Percentiles rank a stretch among this genome's conserved stretches.
phyloP scores from a whole-genome alignment of 2,888 invertebrate species.

The Nasonovia ribisnigri region DNA sequence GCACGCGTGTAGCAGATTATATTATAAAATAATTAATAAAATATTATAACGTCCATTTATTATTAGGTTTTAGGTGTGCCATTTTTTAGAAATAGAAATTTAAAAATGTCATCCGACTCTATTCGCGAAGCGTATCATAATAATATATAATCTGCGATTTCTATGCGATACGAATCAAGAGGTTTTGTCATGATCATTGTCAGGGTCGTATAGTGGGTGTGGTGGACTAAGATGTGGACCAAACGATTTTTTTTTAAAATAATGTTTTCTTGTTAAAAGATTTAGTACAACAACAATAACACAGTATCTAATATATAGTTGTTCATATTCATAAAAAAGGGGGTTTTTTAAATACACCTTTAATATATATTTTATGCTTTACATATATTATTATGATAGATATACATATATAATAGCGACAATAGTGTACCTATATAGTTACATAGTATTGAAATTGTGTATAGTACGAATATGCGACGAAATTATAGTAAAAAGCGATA shows the following conservation, averaged over 20 bases:
- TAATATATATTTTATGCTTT: too few species aligned
- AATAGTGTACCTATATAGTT: too few species aligned
- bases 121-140: neutral
- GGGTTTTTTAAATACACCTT: too few species aligned
- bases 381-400: too few species aligned
- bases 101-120: neutral
- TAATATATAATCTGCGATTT: neutral
- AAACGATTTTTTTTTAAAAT: too few species aligned
- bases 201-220: neutral
- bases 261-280: too few species aligned
- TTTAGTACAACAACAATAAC: too few species aligned
- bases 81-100: neutral
- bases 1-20: neutral
- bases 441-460: neutral
- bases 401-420: too few species aligned
- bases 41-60: neutral
- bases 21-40: neutral
- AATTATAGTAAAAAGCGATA: neutral
- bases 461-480: neutral
- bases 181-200: neutral
- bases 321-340: too few species aligned
- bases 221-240: too few species aligned
- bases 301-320: too few species aligned
- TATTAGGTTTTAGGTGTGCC: neutral
- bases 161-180: neutral